These are phyloP conservation scores for Drosophila bifasciata DNA, from an alignment of 1,140 invertebrate genomes.

Conservation along the genomic window DNA sequence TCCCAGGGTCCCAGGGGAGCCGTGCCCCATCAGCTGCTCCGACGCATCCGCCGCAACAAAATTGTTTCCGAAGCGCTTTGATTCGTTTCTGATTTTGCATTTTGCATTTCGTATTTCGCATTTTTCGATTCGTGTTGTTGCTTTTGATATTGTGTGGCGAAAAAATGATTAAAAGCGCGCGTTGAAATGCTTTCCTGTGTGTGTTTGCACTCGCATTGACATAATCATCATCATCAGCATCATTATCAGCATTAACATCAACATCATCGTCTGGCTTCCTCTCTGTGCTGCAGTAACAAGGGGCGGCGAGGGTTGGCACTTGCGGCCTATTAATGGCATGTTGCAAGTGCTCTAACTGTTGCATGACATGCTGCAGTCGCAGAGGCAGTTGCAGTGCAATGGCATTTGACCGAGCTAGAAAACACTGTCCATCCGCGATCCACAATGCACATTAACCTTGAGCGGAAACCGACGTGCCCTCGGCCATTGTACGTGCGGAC, in stretches of 20 bases:
- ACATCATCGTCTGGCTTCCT: slow-evolving; percentile 26
- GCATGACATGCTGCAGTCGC: slow-evolving; percentile 38
- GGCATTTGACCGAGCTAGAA: slow-evolving; percentile 42
- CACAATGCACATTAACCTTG: slow-evolving; percentile 63
- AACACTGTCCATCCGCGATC: slow-evolving; percentile 21
- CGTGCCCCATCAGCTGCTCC: slow-evolving; percentile 30
- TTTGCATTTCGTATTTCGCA: slow-evolving; percentile 53
- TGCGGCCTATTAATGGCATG: slow-evolving; percentile 69
- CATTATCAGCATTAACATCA: slow-evolving; percentile 15
- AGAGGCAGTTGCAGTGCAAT: slow-evolving; percentile 31
- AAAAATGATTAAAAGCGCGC: slow-evolving; percentile 77
- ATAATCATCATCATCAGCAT: slow-evolving; percentile 45
- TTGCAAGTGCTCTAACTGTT: slow-evolving; percentile 41
- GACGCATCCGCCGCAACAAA: slow-evolving; percentile 29
- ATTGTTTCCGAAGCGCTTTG: slow-evolving; percentile 48
- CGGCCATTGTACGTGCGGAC: slow-evolving; percentile 48
- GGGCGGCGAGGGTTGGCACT: slow-evolving; percentile 40
- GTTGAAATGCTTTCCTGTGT: slow-evolving; percentile 74
- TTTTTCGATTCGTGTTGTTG: no score
- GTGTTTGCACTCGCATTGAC: slow-evolving; percentile 45
- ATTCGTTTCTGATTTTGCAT: slow-evolving; percentile 62
- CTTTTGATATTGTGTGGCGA: not conserved
- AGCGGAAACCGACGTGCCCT: slow-evolving; percentile 25
- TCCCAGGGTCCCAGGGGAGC: not conserved
- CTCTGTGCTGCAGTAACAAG: slow-evolving; percentile 4